These are phyloP conservation scores for Erythrolamprus reginae DNA, from an alignment of 2,113 vertebrate species.

Conservation along the genomic window DNA sequence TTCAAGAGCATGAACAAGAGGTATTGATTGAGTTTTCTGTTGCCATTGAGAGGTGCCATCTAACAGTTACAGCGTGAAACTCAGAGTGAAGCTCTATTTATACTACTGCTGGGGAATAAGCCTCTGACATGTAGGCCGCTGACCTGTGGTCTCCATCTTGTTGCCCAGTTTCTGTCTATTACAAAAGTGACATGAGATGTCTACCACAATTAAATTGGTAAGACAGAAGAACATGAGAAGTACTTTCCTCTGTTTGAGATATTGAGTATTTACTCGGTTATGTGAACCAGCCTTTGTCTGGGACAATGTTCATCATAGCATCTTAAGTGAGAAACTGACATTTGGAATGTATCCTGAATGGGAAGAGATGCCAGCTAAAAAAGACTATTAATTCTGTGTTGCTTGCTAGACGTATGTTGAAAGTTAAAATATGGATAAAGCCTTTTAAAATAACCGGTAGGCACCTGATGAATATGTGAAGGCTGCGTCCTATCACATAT, in stretches of 20 bases:
- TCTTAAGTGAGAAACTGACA: background rate
- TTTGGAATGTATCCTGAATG: background rate
- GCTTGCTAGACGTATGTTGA: background rate
- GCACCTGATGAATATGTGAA: conserved; percentile 21
- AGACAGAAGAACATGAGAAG: background rate
- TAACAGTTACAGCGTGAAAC: background rate
- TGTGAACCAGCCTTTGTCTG: background rate
- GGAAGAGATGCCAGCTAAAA: background rate
- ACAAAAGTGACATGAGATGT: background rate
- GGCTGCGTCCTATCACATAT: conserved; percentile 34
- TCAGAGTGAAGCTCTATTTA: background rate
- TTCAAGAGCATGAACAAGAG: background rate
- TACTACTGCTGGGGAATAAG: background rate
- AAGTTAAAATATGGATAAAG: background rate
- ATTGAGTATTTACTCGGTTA: background rate
- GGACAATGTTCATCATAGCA: background rate
- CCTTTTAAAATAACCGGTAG: background rate
- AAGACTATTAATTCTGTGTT: background rate
- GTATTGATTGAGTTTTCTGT: background rate
- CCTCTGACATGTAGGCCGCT: background rate
- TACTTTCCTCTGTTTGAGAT: background rate
- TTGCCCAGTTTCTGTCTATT: background rate
- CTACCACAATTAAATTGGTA: background rate
- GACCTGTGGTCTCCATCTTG: background rate
- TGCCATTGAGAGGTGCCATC: background rate